Evolutionary conservation across 2,113 vertebrate genomes (phyloP).

Genomic region (Poeciliopsis prolifica): DNA sequence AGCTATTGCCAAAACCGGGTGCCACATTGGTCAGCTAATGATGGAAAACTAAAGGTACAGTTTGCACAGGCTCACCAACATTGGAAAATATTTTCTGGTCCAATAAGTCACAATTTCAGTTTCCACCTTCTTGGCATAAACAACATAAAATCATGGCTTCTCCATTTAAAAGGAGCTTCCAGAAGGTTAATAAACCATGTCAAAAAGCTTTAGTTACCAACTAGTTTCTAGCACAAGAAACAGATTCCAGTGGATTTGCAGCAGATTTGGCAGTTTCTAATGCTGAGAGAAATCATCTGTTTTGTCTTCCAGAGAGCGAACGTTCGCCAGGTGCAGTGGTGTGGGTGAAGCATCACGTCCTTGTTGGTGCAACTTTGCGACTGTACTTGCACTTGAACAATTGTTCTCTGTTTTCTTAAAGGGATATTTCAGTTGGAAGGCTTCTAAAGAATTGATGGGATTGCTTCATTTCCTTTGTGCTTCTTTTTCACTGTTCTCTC

Average conservation of each 20-base stretch:
- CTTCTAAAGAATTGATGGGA: background rate
- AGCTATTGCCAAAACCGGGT: background rate
- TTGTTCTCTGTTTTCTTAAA: background rate
- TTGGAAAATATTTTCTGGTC: too few relatives aligned
- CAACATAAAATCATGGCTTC: too few relatives aligned
- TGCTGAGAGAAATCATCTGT: too few relatives aligned
- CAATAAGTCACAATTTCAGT: too few relatives aligned
- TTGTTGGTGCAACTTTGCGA: too few relatives aligned
- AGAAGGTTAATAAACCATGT: background rate
- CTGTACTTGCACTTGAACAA: too few relatives aligned
- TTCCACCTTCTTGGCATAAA: too few relatives aligned
- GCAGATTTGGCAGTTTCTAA: too few relatives aligned
- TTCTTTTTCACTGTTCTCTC: conserved; percentile 13
- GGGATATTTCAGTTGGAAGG: background rate
- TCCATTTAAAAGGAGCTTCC: background rate
- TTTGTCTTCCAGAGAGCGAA: too few relatives aligned
- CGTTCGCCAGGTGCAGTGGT: too few relatives aligned
- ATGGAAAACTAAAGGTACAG: background rate
- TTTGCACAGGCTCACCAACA: background rate
- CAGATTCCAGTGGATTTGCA: too few relatives aligned
- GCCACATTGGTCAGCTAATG: background rate
- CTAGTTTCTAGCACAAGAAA: background rate
- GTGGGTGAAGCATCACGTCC: too few relatives aligned
- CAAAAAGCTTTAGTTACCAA: background rate
- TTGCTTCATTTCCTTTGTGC: conserved; percentile 1